Percentiles rank a stretch among this genome's conserved stretches.
Conservation (phyloP, 2,113 vertebrate genomes). For the Sminthopsis crassicaudata region DNA sequence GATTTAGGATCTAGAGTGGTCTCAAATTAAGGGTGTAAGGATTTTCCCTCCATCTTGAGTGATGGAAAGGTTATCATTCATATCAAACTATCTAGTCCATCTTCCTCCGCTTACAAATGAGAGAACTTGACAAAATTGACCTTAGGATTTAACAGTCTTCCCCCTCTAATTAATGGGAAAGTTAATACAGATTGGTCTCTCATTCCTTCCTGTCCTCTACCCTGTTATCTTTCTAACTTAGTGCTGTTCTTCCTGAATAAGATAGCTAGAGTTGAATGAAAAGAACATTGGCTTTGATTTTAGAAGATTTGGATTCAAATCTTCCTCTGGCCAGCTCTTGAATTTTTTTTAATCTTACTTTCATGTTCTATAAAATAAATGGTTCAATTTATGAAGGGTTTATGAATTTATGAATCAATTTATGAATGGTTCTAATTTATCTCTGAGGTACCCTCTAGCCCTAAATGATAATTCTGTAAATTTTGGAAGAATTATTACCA, state of each 20-base stretch:
- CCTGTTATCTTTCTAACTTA: not conserved
- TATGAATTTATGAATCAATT: too few species aligned
- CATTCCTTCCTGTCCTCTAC: not conserved
- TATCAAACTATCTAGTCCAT: not conserved
- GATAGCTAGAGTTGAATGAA: not conserved
- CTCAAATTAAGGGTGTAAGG: not conserved
- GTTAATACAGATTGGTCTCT: not conserved
- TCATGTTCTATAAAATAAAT: not conserved
- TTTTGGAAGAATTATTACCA: not conserved
- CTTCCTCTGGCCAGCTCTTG: not conserved
- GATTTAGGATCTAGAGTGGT: not conserved
- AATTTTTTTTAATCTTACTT: not conserved
- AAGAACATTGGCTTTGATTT: not conserved
- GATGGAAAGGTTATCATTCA: not conserved
- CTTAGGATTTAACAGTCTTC: not conserved
- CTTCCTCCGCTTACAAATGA: not conserved
- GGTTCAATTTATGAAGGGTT: not conserved
- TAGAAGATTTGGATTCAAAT: not conserved
- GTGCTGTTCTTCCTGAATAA: not conserved
- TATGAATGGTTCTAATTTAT: not conserved
- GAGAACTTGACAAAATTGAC: not conserved
- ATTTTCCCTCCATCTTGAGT: not conserved
- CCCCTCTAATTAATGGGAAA: not conserved
- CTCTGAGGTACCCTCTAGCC: not conserved
- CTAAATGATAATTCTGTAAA: not conserved